Percentiles rank a stretch among this genome's conserved stretches.
phyloP scores from a whole-genome alignment of 2,113 vertebrate species.

The Bolborhynchus lineola region DNA sequence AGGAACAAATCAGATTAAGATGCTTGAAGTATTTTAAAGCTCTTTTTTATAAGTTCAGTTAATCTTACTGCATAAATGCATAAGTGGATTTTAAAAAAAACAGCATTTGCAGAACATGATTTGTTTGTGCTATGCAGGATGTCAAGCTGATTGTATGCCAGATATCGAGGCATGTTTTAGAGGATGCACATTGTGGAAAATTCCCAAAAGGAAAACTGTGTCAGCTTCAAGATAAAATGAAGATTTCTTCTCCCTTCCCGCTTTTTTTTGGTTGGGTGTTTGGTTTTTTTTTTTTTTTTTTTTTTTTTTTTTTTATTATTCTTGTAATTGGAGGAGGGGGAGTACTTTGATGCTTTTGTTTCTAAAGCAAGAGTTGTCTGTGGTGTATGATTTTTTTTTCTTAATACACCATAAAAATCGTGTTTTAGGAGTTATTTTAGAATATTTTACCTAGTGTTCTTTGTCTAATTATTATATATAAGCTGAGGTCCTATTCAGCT shows the following conservation, averaged over 20 bases:
- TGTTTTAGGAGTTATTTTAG: background rate
- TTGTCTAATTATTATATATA: background rate
- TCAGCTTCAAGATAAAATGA: background rate
- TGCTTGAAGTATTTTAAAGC: background rate
- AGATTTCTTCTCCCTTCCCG: background rate
- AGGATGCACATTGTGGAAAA: conserved; percentile 24
- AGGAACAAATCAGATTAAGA: background rate
- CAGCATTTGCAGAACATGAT: background rate
- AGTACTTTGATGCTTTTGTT: background rate
- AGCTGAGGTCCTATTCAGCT: background rate
- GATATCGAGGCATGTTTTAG: background rate
- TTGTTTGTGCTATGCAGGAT: background rate
- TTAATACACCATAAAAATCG: background rate
- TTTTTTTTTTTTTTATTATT: background rate
- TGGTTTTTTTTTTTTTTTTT: background rate
- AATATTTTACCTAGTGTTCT: background rate
- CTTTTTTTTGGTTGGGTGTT: background rate
- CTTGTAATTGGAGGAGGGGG: background rate
- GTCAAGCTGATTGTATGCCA: background rate
- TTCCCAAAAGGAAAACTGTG: conserved; percentile 14
- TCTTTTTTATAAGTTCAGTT: background rate
- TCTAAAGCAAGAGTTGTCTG: background rate
- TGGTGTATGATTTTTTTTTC: background rate
- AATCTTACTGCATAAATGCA: background rate
- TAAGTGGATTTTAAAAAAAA: background rate